Conservation (phyloP, 2,113 vertebrate species). For the Microtus ochrogaster region DNA sequence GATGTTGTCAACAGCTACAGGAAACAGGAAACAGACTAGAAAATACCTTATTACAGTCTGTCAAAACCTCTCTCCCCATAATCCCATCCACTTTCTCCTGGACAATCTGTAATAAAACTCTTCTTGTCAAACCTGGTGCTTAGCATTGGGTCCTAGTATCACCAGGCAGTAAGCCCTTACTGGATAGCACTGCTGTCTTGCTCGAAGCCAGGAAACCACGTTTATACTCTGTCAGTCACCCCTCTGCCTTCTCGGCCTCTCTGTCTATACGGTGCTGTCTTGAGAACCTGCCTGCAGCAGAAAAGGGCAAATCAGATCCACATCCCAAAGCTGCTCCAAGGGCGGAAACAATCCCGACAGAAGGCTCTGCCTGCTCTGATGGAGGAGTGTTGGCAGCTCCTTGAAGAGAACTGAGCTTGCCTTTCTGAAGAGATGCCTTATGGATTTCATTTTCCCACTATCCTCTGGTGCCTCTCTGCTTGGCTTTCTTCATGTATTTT, state of each 20-base stretch:
- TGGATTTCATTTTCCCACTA: conserved; percentile 53
- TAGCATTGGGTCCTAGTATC: neutral
- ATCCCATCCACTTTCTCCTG: neutral
- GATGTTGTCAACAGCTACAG: neutral
- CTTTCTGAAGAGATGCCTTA: neutral
- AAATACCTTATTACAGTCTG: neutral
- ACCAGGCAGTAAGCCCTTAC: neutral
- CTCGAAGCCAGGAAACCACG: neutral
- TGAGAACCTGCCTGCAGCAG: neutral
- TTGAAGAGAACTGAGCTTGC: neutral
- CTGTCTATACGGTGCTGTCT: neutral
- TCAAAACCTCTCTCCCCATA: neutral
- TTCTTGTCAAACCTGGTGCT: neutral
- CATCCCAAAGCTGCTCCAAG: neutral
- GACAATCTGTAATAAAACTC: neutral
- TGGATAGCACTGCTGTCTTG: neutral
- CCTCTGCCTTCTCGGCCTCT: neutral
- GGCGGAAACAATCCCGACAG: neutral
- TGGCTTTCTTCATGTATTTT: conserved; percentile 1
- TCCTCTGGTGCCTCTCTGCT: neutral
- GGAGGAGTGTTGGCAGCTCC: neutral
- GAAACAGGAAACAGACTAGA: neutral
- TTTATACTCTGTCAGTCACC: neutral
- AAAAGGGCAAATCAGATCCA: neutral
- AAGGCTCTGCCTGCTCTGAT: neutral